phyloP scores from a whole-genome alignment of 2,797 vertebrate species.

The Nasua narica region DNA sequence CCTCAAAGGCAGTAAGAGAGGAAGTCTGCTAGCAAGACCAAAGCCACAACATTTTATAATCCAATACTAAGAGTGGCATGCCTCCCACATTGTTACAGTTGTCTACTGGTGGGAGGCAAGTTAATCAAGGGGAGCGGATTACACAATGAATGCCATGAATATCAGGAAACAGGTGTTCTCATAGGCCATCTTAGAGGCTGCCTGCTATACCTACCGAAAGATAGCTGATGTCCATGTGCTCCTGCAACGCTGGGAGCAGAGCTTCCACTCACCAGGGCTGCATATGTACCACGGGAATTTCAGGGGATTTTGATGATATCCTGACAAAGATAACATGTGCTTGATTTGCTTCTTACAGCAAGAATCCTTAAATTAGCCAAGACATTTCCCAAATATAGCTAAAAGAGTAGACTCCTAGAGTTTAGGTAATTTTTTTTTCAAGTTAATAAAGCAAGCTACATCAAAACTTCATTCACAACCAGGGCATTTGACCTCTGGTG shows the following conservation, averaged over 20 bases:
- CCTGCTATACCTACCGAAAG: background rate
- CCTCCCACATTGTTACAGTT: background rate
- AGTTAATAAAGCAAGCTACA: background rate
- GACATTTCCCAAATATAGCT: background rate
- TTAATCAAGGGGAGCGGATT: background rate
- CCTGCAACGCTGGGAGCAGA: background rate
- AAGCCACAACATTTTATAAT: background rate
- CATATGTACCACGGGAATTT: background rate
- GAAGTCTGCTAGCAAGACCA: background rate
- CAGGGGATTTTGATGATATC: background rate
- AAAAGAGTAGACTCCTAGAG: background rate
- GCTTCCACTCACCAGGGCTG: background rate
- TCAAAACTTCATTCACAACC: background rate
- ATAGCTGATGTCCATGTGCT: background rate
- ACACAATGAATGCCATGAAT: background rate
- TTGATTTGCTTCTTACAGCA: background rate
- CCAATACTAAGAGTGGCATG: background rate
- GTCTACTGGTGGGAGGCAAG: background rate
- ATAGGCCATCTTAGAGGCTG: background rate
- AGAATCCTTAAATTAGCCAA: background rate
- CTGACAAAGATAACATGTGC: background rate
- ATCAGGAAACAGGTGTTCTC: background rate
- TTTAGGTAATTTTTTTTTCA: background rate
- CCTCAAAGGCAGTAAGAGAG: background rate
- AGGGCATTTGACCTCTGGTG: background rate